phyloP scores from a whole-genome alignment of 2,888 invertebrate genomes.

The Megastigmus dorsalis region DNA sequence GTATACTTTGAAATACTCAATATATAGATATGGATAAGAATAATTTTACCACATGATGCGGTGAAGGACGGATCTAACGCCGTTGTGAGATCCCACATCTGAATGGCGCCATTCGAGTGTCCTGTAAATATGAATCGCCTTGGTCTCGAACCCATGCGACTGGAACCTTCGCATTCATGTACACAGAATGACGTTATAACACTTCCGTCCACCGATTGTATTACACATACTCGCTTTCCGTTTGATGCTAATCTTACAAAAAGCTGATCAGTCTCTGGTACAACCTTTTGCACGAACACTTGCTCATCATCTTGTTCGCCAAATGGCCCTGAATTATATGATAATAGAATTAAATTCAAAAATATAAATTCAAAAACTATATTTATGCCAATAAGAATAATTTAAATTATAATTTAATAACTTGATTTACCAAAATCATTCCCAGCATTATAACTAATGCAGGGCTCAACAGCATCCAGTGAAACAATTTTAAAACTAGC shows the following conservation, averaged over 20 bases:
- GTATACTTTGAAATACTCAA: not conserved
- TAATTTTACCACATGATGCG: slow-evolving; percentile 74
- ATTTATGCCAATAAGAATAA: too few relatives aligned
- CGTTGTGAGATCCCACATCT: slow-evolving; percentile 99
- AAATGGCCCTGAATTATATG: slow-evolving; percentile 85
- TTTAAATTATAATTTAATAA: not conserved
- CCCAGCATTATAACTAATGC: slow-evolving; percentile 79
- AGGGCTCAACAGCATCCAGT: slow-evolving; percentile 82
- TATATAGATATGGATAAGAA: too few relatives aligned
- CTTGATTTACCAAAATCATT: slow-evolving; percentile 76
- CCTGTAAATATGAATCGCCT: slow-evolving; percentile 93
- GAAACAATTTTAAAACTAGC: slow-evolving; percentile 98
- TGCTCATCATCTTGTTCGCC: slow-evolving; percentile 99
- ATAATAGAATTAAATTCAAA: too few relatives aligned
- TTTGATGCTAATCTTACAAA: slow-evolving; percentile 96
- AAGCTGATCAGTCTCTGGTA: slow-evolving; percentile 96
- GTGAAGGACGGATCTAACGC: slow-evolving; percentile 85
- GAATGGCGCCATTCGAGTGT: slow-evolving; percentile 93
- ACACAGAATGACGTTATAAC: slow-evolving; percentile 96
- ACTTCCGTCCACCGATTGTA: slow-evolving; percentile 94
- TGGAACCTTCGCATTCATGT: slow-evolving; percentile 97
- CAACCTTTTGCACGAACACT: slow-evolving; percentile 97
- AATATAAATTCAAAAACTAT: too few relatives aligned
- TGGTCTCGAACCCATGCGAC: slow-evolving; percentile 92
- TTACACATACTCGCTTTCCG: slow-evolving; percentile 95